Conservation (phyloP, 2,113 vertebrate genomes). For the Dromaius novaehollandiae region DNA sequence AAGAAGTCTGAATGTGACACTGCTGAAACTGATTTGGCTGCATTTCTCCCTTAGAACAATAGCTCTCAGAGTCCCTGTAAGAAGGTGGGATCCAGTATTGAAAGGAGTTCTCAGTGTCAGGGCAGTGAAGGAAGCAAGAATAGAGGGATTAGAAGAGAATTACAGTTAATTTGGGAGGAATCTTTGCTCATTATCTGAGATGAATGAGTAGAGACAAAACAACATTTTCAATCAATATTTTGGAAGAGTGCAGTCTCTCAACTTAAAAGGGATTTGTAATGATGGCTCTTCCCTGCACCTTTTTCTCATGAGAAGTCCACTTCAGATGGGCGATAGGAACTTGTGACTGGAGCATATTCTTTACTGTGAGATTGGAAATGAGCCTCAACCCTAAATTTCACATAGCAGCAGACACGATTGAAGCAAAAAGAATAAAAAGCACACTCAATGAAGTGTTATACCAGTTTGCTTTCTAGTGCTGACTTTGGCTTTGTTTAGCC, state of each 20-base stretch:
- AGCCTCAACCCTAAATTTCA: conserved; percentile 24
- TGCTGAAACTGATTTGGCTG: background rate
- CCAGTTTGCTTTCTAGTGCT: conserved; percentile 45
- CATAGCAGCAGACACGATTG: background rate
- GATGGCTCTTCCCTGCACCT: conserved; percentile 21
- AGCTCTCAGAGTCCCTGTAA: background rate
- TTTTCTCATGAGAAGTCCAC: conserved; percentile 32
- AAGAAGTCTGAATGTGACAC: background rate
- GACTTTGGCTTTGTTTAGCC: conserved; percentile 60
- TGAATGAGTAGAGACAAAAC: conserved; percentile 21
- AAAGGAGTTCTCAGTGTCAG: conserved; percentile 14
- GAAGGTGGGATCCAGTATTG: background rate
- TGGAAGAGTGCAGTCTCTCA: background rate
- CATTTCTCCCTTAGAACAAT: background rate
- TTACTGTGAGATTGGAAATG: conserved; percentile 8
- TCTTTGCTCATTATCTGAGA: conserved; percentile 32
- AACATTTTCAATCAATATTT: conserved; percentile 43
- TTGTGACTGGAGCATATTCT: conserved; percentile 25
- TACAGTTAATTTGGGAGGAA: conserved; percentile 48
- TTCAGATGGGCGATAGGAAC: background rate
- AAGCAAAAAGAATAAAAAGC: conserved; percentile 51
- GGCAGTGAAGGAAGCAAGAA: background rate
- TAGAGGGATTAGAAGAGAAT: conserved; percentile 38
- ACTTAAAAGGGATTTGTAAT: conserved; percentile 21
- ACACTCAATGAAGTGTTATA: conserved; percentile 46